These are phyloP conservation scores for Drosophila fungiperda DNA, from an alignment of 2,888 invertebrate species.

Conservation along the genomic window DNA sequence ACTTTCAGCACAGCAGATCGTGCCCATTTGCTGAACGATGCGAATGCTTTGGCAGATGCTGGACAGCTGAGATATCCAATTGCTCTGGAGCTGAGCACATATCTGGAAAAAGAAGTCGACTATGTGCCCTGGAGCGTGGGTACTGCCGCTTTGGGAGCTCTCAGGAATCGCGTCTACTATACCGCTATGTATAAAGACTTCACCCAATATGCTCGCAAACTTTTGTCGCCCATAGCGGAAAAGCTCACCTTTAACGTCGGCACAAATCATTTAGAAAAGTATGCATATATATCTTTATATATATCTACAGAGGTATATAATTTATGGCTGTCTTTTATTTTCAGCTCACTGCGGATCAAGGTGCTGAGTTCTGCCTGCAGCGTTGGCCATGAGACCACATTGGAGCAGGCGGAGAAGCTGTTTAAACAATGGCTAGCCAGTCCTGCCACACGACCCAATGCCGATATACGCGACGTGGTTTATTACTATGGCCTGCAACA, in stretches of 20 bases:
- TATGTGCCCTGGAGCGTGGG: conserved; percentile 93
- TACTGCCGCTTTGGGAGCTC: conserved; percentile 85
- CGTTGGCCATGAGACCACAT: conserved; percentile 87
- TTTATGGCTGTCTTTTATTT: not conserved
- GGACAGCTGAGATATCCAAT: conserved; percentile 88
- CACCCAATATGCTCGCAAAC: conserved; percentile 87
- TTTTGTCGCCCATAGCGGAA: conserved; percentile 87
- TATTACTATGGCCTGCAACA: conserved; percentile 90
- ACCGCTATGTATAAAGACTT: conserved; percentile 86
- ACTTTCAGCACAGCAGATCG: conserved; percentile 89
- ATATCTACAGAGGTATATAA: not conserved
- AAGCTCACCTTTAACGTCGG: conserved; percentile 88
- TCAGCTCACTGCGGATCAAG: conserved; percentile 88
- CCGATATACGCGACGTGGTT: conserved; percentile 88
- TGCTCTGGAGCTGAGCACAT: conserved; percentile 90
- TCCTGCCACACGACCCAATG: conserved; percentile 86
- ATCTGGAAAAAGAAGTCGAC: conserved; percentile 88
- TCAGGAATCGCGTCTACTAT: conserved; percentile 87
- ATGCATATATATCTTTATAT: conserved; percentile 21
- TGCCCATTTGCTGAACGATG: conserved; percentile 92
- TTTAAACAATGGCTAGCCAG: conserved; percentile 88
- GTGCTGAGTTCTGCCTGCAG: conserved; percentile 89
- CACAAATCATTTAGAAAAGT: conserved; percentile 85
- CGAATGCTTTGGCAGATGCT: conserved; percentile 92
- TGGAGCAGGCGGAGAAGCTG: conserved; percentile 86